These are phyloP conservation scores for Rhinoraja longicauda DNA, from an alignment of 2,797 vertebrate genomes.

Conservation along the genomic window DNA sequence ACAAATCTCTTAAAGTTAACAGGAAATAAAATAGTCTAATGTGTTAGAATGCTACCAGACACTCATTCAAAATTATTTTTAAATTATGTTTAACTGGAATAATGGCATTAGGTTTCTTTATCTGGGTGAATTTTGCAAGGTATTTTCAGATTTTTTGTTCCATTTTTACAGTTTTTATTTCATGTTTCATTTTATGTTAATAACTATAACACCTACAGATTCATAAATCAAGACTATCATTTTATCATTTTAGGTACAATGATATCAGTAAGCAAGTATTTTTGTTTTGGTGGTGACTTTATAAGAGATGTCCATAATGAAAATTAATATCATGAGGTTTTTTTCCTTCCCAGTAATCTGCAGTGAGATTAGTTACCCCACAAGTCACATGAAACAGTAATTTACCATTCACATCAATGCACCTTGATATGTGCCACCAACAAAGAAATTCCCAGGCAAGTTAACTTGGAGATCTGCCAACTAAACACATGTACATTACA, in stretches of 20 bases:
- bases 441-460: background rate
- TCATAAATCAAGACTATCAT: background rate
- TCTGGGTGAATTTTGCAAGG: background rate
- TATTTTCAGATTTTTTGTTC: background rate
- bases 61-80: background rate
- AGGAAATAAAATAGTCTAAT: background rate
- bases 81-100: conserved; percentile 1
- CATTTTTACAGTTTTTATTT: background rate
- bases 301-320: background rate
- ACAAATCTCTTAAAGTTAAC: background rate
- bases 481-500: background rate
- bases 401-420: background rate
- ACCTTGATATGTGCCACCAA: background rate
- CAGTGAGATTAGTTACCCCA: conserved; percentile 4
- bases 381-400: background rate
- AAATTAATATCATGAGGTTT: background rate
- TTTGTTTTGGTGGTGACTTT: background rate
- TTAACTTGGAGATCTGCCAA: background rate
- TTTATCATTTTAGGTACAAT: background rate
- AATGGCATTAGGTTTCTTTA: background rate
- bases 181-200: background rate
- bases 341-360: background rate
- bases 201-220: background rate
- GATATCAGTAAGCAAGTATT: background rate
- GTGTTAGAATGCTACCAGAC: background rate